These are phyloP conservation scores for Watsonalla cultraria DNA, from an alignment of 2,888 invertebrate genomes.

Conservation along the genomic window DNA sequence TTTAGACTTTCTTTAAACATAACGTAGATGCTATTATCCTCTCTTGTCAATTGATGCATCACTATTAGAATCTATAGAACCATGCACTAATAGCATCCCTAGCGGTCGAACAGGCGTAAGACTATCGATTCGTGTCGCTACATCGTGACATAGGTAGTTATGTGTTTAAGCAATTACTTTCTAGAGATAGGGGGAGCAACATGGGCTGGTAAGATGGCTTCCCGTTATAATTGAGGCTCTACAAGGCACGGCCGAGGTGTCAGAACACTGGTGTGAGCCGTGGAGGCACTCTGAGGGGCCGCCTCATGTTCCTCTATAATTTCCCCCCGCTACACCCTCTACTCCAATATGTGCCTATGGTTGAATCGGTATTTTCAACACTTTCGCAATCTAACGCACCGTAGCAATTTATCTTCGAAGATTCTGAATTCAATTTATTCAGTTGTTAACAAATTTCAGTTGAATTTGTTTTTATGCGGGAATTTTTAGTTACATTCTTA, in stretches of 20 bases:
- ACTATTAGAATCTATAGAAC: too few relatives aligned
- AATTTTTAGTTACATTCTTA: too few relatives aligned
- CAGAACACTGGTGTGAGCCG: constrained; percentile 43
- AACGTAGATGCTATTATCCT: too few relatives aligned
- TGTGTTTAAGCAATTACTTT: constrained; percentile 67
- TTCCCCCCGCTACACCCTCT: constrained; percentile 39
- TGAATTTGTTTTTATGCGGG: too few relatives aligned
- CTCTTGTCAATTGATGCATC: too few relatives aligned
- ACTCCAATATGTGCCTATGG: constrained; percentile 50
- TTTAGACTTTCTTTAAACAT: too few relatives aligned
- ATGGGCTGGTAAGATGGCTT: constrained; percentile 38
- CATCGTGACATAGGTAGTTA: constrained; percentile 50
- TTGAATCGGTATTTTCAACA: constrained; percentile 39
- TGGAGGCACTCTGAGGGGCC: constrained; percentile 18
- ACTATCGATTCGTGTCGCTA: constrained; percentile 26
- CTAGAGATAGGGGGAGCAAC: constrained; percentile 38
- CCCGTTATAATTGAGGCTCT: constrained; percentile 67
- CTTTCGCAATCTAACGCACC: constrained; percentile 9
- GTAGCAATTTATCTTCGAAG: constrained; percentile 10
- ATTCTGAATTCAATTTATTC: not conserved
- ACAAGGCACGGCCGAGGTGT: constrained; percentile 53
- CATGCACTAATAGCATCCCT: too few relatives aligned
- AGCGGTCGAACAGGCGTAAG: too few relatives aligned
- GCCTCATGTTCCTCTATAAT: constrained; percentile 57
- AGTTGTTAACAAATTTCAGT: not conserved